phyloP scores from a whole-genome alignment of 2,797 vertebrate genomes.

The Rhinophrynus dorsalis region DNA sequence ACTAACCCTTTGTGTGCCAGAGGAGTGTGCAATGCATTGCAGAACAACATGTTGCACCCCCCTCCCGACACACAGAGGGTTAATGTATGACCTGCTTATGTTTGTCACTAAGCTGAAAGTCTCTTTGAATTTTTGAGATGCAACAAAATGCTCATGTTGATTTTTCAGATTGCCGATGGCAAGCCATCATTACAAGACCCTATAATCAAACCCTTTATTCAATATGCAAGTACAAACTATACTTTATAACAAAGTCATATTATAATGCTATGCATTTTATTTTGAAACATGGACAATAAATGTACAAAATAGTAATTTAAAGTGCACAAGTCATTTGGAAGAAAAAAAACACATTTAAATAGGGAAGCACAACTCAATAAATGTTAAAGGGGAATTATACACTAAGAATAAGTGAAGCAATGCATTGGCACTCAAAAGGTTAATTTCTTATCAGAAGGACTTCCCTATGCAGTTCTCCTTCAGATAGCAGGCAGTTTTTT shows the following conservation, averaged over 20 bases:
- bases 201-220: conserved; percentile 14
- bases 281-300: neutral
- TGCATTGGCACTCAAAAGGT: too few species aligned
- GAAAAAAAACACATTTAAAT: neutral
- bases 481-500: too few species aligned
- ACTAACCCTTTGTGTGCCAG: too few species aligned
- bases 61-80: too few species aligned
- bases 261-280: neutral
- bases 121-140: neutral
- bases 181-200: conserved; percentile 10
- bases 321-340: neutral
- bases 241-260: neutral
- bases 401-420: too few species aligned
- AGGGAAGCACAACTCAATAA: too few species aligned
- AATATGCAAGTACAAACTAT: neutral
- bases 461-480: too few species aligned
- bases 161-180: neutral
- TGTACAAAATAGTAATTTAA: too few species aligned
- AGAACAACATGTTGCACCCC: too few species aligned
- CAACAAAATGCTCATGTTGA: neutral
- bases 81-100: neutral
- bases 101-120: conserved; percentile 10
- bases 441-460: too few species aligned
- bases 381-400: too few species aligned
- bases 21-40: too few species aligned